Evolutionary conservation across 1,140 invertebrate species (phyloP).

Genomic region (Copidosoma floridanum): DNA sequence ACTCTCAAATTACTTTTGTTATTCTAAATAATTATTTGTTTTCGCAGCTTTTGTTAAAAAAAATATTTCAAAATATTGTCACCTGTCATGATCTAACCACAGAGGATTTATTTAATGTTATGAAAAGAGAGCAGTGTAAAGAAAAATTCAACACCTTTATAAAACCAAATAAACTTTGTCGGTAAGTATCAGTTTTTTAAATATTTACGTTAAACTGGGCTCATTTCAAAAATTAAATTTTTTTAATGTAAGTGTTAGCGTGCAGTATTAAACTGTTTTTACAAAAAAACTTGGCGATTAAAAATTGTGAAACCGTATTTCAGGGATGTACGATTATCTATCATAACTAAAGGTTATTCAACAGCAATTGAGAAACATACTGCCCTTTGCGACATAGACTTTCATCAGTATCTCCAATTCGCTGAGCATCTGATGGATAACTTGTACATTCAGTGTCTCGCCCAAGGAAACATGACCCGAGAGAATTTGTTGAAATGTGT

Average conservation of each 20-base stretch:
- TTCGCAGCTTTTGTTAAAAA: conserved; percentile 63
- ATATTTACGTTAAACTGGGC: no score
- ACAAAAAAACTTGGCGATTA: conserved; percentile 23
- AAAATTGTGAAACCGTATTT: conserved; percentile 24
- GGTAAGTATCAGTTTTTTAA: conserved; percentile 59
- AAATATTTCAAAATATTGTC: conserved; percentile 63
- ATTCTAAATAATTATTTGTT: conserved; percentile 30
- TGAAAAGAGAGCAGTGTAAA: conserved; percentile 65
- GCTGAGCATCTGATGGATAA: conserved; percentile 59
- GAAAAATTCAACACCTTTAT: conserved; percentile 71
- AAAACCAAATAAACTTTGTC: conserved; percentile 67
- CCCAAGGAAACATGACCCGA: conserved; percentile 79
- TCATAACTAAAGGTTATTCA: conserved; percentile 64
- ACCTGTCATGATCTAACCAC: conserved; percentile 55
- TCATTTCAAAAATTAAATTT: no score
- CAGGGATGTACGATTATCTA: conserved; percentile 65
- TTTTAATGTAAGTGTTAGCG: no score
- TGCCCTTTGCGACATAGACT: conserved; percentile 62
- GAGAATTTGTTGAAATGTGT: conserved; percentile 62
- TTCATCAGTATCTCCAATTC: conserved; percentile 63
- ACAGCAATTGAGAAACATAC: conserved; percentile 64
- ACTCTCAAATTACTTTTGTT: conserved; percentile 1
- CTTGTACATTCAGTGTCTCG: conserved; percentile 66
- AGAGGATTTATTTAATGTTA: conserved; percentile 64
- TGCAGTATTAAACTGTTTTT: background rate